Evolutionary conservation across 2,888 invertebrate genomes (phyloP), one percentile per base, ranked within the genome.

Genomic region (Azorinus chamasolen): DNA sequence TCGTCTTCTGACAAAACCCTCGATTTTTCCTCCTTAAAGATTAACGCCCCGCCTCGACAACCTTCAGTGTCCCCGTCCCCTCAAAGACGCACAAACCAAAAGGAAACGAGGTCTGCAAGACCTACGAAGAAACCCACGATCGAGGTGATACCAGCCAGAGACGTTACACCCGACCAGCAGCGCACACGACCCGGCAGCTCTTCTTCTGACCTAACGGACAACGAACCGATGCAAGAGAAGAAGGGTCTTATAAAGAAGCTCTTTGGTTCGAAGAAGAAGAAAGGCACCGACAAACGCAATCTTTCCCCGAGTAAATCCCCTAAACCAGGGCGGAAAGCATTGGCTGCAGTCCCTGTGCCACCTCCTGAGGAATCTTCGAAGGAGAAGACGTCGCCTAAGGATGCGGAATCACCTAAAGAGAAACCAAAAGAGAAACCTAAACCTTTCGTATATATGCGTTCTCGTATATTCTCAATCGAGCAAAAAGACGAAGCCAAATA

Each of bases 231-330:
- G 14, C 74, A 68, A 22, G 79, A 81, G 25, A 83, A 83, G 69
- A 82, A 79, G 39, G 81, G 86, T n/a, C 89, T 90, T 62, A 89
- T 90, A 87, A 88, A 89, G 66, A 84, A 88, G 57, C 75, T 90
- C 46, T 83, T 90, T 59, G 79, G 79, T 41, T 87, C 89, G 0
- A 88, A 87, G 69, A 88, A 88, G 80, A 88, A 88, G 75, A 90
- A 90, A 74, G 63, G 65, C 22, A 59, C 73, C 6, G 84, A 83
- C 3, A 78, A 65, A 48, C 73, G 69, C 10, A 80, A 53, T 43
- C 66, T 55, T 22, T 79, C 80, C 54, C 73, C 84, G 1, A 77
- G 81, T 59, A 79, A 63, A 53, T 78, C 68, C 10, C 81, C 64
- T 39, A 82, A 65, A 20, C 82, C 83, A 0, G 71, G 79, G 10